A percentile compares a stretch with the other conserved stretches of the same genome.
These are phyloP conservation scores for Agonopterix subpropinquella DNA, from an alignment of 2,888 invertebrate species.

Conservation along the genomic window DNA sequence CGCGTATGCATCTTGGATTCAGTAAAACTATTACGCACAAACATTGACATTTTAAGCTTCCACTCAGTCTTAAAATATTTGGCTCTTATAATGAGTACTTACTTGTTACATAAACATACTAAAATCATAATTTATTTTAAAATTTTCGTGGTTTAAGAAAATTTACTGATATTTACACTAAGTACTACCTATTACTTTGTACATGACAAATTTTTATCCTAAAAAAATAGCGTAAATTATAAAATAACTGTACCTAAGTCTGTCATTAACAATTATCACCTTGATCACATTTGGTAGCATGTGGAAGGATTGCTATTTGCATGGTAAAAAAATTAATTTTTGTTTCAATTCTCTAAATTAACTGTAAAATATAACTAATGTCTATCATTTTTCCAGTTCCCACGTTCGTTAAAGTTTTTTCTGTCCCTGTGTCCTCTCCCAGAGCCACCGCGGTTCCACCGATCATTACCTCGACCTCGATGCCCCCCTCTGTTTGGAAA, in stretches of 20 bases:
- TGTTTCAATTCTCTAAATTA: background rate
- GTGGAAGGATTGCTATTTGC: constrained; percentile 45
- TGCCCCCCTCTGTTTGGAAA: constrained; percentile 61
- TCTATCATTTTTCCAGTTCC: constrained; percentile 72
- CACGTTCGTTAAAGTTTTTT: constrained; percentile 67
- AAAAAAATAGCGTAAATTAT: constrained; percentile 35
- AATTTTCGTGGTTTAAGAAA: constrained; percentile 20
- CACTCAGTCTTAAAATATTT: constrained; percentile 73
- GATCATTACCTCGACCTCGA: constrained; percentile 61
- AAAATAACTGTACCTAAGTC: constrained; percentile 42
- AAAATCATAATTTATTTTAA: constrained; percentile 24
- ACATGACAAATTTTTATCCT: constrained; percentile 32
- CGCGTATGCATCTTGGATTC: too few species aligned
- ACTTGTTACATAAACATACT: background rate
- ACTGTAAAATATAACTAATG: constrained; percentile 40
- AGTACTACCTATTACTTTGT: constrained; percentile 20
- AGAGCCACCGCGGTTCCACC: constrained; percentile 64
- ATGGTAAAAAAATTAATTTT: constrained; percentile 14
- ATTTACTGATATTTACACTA: constrained; percentile 43
- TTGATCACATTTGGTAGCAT: constrained; percentile 53
- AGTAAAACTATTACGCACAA: background rate
- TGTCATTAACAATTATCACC: constrained; percentile 54
- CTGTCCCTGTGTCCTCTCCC: constrained; percentile 65
- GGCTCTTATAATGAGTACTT: constrained; percentile 62
- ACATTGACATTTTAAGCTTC: constrained; percentile 7